A percentile compares a stretch with the other conserved stretches of the same genome.
These are phyloP conservation scores for Pseudochirops cupreus DNA, from an alignment of 2,797 vertebrate genomes.

Conservation along the genomic window DNA sequence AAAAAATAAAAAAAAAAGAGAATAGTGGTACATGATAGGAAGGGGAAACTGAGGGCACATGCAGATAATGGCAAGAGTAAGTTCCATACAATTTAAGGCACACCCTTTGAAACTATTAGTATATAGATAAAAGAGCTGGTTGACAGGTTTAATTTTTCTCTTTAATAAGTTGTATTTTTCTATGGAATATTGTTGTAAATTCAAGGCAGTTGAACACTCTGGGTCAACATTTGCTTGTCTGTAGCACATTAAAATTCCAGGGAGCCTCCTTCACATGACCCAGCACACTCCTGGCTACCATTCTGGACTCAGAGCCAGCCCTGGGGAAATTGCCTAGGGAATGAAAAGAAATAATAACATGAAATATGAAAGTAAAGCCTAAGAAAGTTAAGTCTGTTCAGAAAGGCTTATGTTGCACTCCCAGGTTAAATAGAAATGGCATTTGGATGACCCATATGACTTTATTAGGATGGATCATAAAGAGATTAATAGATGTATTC, in stretches of 20 bases:
- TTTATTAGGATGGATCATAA: not conserved
- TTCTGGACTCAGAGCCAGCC: not conserved
- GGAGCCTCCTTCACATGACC: not conserved
- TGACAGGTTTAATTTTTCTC: not conserved
- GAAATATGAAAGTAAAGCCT: not conserved
- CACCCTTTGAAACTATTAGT: not conserved
- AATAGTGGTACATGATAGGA: not conserved
- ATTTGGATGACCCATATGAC: not conserved
- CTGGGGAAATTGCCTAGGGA: not conserved
- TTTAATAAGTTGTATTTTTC: not conserved
- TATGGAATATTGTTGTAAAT: not conserved
- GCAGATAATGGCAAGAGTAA: not conserved
- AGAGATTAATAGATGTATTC: not conserved
- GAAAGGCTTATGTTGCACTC: not conserved
- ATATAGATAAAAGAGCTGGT: not conserved
- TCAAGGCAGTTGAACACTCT: not conserved
- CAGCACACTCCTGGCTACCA: not conserved
- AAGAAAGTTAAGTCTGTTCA: not conserved
- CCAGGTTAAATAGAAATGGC: not conserved
- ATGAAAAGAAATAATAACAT: not conserved
- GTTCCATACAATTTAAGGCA: not conserved
- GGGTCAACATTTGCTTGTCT: not conserved
- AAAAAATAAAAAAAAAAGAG: too few relatives aligned
- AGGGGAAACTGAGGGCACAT: not conserved
- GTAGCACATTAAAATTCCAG: slow-evolving; percentile 6